Base-by-base conservation (phyloP, 1,140 invertebrate genomes). In the Andrena cerasifolii region DNA sequence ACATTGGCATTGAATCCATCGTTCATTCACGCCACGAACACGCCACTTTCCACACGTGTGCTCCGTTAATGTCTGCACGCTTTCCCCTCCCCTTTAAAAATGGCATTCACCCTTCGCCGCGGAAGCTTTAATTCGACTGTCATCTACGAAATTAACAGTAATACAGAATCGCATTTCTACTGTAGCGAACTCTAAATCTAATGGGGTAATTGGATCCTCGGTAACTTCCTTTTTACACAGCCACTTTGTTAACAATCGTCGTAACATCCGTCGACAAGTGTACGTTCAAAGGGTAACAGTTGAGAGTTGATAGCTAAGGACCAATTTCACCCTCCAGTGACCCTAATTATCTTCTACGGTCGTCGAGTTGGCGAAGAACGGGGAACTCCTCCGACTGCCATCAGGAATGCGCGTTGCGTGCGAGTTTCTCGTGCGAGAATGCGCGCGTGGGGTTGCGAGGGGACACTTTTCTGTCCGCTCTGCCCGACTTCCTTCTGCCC, bases 11-110 rank as follows among this genome's bases (percentile, higher is more conserved):
- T 81, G 77, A 68, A 36, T 62, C 24, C 31, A 89, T 91, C 51
- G 61, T 80, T 78, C 33, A 92, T 91, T 91, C 91, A 74, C 73
- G 36, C 51, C 90, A 91, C 87, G 89, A 83, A 65, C 75, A 66
- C 81, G 65, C 24, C 62, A 89, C 90, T 92, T 91, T 91, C 90
- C 80, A 88, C 86, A 84, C 75, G 79, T 80, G n/a, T 53, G 77
- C 40, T 73, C 61, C 78, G 54, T 79, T 84, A 78, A 67, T 49
- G 24, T 61, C 36, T 65, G 56, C 56, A 51, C 54, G n/a, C 61
- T 61, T 43, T 36, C 61, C 49, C 59, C 18, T 3, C n/a, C 66
- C 28, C 33, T 43, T 68, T 62, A 2, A 18, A 16, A 31, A 21
- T 18, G 26, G 7, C 5, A 6, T 21, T 54, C 63, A 58, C 73